A percentile compares a stretch with the other conserved stretches of the same genome.
phyloP scores from a whole-genome alignment of 2,888 invertebrate species.

The Mayetiola destructor region DNA sequence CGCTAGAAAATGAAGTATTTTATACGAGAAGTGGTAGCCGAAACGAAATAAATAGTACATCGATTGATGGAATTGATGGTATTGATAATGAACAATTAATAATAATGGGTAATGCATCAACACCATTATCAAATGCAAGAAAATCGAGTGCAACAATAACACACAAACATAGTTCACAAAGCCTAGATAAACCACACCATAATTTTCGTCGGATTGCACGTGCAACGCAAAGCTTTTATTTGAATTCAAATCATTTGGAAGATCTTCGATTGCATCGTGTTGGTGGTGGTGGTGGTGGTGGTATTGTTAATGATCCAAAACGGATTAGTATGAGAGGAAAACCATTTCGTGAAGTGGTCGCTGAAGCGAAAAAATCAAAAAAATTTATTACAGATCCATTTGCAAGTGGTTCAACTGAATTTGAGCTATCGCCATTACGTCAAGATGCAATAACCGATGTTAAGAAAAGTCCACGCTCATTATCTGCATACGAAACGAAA shows the following conservation, averaged over 20 bases:
- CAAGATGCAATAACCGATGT: slow-evolving; percentile 27
- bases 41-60: slow-evolving; percentile 19
- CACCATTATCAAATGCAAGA: slow-evolving; percentile 2
- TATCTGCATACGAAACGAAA: slow-evolving; percentile 23
- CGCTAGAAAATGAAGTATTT: slow-evolving; percentile 30
- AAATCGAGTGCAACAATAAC: slow-evolving; percentile 24
- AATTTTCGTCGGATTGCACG: slow-evolving; percentile 34
- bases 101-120: neutral
- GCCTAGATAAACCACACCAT: slow-evolving; percentile 25
- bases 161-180: slow-evolving; percentile 34
- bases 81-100: no score
- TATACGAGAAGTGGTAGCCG: slow-evolving; percentile 33
- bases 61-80: neutral
- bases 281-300: slow-evolving; percentile 22
- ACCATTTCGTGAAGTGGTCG: slow-evolving; percentile 32
- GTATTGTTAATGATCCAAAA: slow-evolving; percentile 24
- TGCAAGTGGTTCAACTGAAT: slow-evolving; percentile 24
- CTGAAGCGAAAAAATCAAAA: slow-evolving; percentile 35
- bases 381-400: slow-evolving; percentile 33
- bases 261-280: slow-evolving; percentile 26
- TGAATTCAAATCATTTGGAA: slow-evolving; percentile 34
- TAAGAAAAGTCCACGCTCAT: slow-evolving; percentile 31
- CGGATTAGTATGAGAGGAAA: slow-evolving; percentile 30
- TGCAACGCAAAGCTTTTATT: slow-evolving; percentile 32
- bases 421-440: slow-evolving; percentile 33